These are phyloP conservation scores for Caretta caretta DNA, from an alignment of 2,113 vertebrate species.

Conservation along the genomic window DNA sequence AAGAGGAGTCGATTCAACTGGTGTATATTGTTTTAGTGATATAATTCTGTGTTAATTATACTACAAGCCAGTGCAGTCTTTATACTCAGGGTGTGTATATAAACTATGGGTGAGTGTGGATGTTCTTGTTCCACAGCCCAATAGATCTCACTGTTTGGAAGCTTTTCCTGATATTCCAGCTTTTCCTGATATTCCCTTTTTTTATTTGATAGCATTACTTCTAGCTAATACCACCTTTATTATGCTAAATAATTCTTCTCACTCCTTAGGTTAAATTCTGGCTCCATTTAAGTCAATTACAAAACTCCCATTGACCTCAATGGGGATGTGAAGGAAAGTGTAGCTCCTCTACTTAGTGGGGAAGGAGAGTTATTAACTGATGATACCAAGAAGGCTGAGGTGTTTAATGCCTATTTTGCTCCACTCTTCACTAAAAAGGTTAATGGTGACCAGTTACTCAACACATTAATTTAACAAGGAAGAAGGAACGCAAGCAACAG, in stretches of 20 bases:
- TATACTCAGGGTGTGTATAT: conserved; percentile 9
- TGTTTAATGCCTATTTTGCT: background rate
- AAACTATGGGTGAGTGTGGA: background rate
- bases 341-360: background rate
- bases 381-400: background rate
- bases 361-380: background rate
- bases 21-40: conserved; percentile 49
- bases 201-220: background rate
- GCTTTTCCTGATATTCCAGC: background rate
- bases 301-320: background rate
- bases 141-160: conserved; percentile 7
- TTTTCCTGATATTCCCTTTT: background rate
- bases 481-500: background rate
- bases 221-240: background rate
- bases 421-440: background rate
- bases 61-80: conserved; percentile 64
- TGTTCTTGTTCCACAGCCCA: conserved; percentile 19
- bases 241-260: background rate
- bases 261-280: background rate
- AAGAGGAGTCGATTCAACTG: conserved; percentile 71
- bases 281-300: background rate
- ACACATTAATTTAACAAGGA: background rate
- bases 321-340: background rate
- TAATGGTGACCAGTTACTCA: background rate
- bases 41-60: conserved; percentile 75